A percentile compares a stretch with the other conserved stretches of the same genome.
Conservation (phyloP, 2,797 vertebrate genomes). For the Tinamus major region DNA sequence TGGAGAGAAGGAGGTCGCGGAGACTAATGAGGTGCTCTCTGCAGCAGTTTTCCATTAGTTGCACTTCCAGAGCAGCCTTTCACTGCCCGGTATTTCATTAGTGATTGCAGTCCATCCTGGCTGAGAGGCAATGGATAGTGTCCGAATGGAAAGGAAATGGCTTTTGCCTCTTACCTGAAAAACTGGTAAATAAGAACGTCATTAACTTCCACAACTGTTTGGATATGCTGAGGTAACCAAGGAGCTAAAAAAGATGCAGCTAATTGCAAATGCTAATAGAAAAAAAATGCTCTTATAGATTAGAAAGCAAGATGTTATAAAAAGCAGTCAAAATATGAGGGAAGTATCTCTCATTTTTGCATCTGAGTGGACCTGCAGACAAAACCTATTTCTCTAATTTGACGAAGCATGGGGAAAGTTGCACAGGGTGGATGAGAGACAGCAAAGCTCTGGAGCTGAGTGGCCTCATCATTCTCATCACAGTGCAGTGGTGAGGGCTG, state of each 20-base stretch:
- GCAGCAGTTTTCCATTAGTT: neutral
- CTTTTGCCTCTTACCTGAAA: neutral
- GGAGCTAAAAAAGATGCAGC: neutral
- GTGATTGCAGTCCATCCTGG: neutral
- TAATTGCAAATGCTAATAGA: neutral
- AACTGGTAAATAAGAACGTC: neutral
- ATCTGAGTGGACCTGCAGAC: neutral
- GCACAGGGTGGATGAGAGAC: neutral
- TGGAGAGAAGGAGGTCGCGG: neutral
- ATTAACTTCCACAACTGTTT: neutral
- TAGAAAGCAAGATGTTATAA: neutral
- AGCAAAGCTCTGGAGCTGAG: neutral
- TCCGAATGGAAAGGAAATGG: neutral
- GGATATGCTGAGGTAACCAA: neutral
- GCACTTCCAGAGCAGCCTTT: neutral
- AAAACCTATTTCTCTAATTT: neutral
- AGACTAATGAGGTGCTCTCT: neutral
- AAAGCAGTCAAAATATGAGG: too few species aligned
- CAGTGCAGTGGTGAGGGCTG: neutral
- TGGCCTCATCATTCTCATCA: neutral
- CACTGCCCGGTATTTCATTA: neutral
- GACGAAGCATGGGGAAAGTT: neutral
- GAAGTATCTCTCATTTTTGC: neutral
- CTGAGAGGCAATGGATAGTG: neutral
- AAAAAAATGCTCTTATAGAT: neutral